A percentile compares a stretch with the other conserved stretches of the same genome.
These are phyloP conservation scores for Epistrophella euchroma DNA, from an alignment of 2,888 invertebrate species.

Conservation along the genomic window DNA sequence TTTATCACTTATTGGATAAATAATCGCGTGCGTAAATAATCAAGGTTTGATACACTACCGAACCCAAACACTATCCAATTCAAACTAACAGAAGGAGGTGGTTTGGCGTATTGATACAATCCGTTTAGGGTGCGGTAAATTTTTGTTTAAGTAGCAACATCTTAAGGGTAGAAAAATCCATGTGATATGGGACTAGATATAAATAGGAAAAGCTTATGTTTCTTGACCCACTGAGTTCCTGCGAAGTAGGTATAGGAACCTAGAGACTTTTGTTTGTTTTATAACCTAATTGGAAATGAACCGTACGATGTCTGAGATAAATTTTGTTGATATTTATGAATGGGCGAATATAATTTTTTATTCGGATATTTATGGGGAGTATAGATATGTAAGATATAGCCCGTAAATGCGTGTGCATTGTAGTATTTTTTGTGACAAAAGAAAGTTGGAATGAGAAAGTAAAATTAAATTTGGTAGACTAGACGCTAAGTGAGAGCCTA, in stretches of 20 bases:
- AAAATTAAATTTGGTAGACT: too few relatives aligned
- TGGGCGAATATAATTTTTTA: too few relatives aligned
- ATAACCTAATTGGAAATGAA: neutral
- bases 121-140: conserved; percentile 20
- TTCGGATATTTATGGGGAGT: too few relatives aligned
- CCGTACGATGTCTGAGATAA: neutral
- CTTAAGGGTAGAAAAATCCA: conserved; percentile 9
- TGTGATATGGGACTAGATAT: neutral
- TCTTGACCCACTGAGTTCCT: neutral
- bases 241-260: neutral
- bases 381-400: too few relatives aligned
- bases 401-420: too few relatives aligned
- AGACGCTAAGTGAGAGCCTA: too few relatives aligned
- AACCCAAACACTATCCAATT: conserved; percentile 9
- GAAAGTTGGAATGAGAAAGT: too few relatives aligned
- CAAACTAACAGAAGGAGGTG: conserved; percentile 16
- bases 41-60: neutral
- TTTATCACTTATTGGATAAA: conserved; percentile 30
- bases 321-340: too few relatives aligned
- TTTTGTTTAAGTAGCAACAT: neutral
- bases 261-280: neutral
- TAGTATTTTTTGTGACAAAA: too few relatives aligned
- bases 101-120: conserved; percentile 18
- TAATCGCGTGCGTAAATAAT: conserved; percentile 9
- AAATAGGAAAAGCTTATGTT: neutral